Evolutionary conservation across 2,888 invertebrate species (phyloP), one percentile per base, ranked within the genome.

Genomic region (Eristalis pertinax): DNA sequence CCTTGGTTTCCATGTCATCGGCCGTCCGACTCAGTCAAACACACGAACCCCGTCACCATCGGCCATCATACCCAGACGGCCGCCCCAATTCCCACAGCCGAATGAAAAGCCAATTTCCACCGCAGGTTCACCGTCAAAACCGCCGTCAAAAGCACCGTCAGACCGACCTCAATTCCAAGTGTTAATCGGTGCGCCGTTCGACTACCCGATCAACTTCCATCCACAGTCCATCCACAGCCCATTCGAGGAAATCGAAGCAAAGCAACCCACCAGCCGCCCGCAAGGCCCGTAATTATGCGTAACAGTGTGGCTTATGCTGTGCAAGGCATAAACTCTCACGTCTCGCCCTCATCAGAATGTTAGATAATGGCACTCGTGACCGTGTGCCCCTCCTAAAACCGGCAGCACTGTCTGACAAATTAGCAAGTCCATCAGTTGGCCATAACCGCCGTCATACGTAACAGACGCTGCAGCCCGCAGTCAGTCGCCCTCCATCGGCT

Each of bases 381-480:
- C 86, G 82, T 86, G 86, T 82, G 82, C 86, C 86, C 86, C 85
- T 85, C 85, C 85, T 69, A 29, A 43, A 79, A 79, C 70, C 50
- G 24, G 84, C 80, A 86, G 78, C 82, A 78, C 67, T 75, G 86
- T 79, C 86, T 82, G 82, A 86, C 82, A 82, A 86, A 86, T 86
- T 78, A 86, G 82, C 86, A 86, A 86, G 86, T 86, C 86, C 86
- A 77, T 76, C 82, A 78, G 75, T 75, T 82, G 82, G 73, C 73
- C 81, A 76, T 68, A 63, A 84, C 58, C 68, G 19, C 69, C 38
- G 62, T 19, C 64, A 13, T 38, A 43, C 64, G 7, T 35, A 35
- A 19, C 24, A 22, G 43, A 26, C 32, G 56, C 32, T 32, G 24
- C 43, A 64, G n/a, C 50, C 69, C 8, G 0, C 7, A 32, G 35